Percentiles rank a stretch among this genome's conserved stretches.
These are phyloP conservation scores for Chaetodon auriga DNA, from an alignment of 2,113 vertebrate genomes.

Conservation along the genomic window DNA sequence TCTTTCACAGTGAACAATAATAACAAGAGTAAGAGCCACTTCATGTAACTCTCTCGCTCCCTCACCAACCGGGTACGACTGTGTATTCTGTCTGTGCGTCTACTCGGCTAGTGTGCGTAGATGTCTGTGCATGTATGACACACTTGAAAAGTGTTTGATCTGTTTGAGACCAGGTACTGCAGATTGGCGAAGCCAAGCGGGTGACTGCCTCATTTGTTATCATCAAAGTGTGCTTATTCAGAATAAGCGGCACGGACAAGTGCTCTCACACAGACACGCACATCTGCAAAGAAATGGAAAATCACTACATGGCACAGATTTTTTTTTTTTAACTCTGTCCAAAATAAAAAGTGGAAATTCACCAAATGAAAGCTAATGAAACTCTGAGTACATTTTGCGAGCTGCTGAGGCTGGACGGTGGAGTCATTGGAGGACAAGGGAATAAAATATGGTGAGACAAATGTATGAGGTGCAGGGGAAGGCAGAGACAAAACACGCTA, in stretches of 20 bases:
- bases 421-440: slow-evolving; percentile 16
- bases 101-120: slow-evolving; percentile 13
- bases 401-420: slow-evolving; percentile 19
- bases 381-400: background rate
- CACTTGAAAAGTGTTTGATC: slow-evolving; percentile 56
- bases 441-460: slow-evolving; percentile 17
- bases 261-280: slow-evolving; percentile 19
- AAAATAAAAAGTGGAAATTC: slow-evolving; percentile 29
- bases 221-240: slow-evolving; percentile 63
- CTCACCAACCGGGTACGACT: slow-evolving; percentile 39
- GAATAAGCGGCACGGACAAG: slow-evolving; percentile 27
- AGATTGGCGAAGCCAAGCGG: slow-evolving; percentile 45
- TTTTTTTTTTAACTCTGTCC: background rate
- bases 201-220: slow-evolving; percentile 42
- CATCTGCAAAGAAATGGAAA: slow-evolving; percentile 49
- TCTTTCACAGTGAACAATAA: slow-evolving; percentile 81
- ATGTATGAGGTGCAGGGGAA: background rate
- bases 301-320: slow-evolving; percentile 22
- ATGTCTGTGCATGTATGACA: slow-evolving; percentile 11
- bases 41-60: slow-evolving; percentile 68
- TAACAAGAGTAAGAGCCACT: slow-evolving; percentile 77
- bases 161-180: slow-evolving; percentile 50
- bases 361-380: slow-evolving; percentile 47
- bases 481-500: background rate
- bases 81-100: slow-evolving; percentile 32